A percentile compares a stretch with the other conserved stretches of the same genome.
Conservation (phyloP, 2,797 vertebrate species). For the Myiotriccus ornatus region DNA sequence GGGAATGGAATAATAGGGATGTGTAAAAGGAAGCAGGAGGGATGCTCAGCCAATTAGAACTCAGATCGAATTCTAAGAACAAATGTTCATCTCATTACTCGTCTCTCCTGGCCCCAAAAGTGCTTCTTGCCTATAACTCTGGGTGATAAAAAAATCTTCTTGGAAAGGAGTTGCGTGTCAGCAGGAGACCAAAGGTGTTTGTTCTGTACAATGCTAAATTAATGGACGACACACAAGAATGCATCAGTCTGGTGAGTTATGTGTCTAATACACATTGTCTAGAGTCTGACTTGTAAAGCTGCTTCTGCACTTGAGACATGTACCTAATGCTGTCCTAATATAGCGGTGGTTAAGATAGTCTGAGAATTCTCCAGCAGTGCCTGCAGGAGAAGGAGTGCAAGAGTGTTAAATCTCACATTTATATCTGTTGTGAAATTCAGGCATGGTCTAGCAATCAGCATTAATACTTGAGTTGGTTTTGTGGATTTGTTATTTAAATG, state of each 20-base stretch:
- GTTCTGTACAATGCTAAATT: background rate
- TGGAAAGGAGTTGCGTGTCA: background rate
- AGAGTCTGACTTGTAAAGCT: background rate
- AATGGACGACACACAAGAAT: background rate
- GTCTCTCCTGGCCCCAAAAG: background rate
- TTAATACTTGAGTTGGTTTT: background rate
- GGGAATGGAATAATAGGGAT: background rate
- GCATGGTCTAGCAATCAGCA: fast-evolving
- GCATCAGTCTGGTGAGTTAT: background rate
- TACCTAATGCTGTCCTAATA: background rate
- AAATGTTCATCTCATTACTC: background rate
- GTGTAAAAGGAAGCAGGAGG: background rate
- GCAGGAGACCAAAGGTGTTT: background rate
- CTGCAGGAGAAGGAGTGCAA: background rate
- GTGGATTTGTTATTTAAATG: background rate
- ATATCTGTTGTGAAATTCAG: background rate
- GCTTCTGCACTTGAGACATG: background rate
- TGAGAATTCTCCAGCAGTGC: background rate
- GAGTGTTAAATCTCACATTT: background rate
- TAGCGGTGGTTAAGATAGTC: background rate
- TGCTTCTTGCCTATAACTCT: background rate
- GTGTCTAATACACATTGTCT: background rate
- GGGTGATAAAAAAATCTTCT: background rate
- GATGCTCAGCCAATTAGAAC: background rate
- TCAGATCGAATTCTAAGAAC: background rate